Evolutionary conservation across 2,797 vertebrate species (phyloP).

Genomic region (Chaenodraco wilsoni): DNA sequence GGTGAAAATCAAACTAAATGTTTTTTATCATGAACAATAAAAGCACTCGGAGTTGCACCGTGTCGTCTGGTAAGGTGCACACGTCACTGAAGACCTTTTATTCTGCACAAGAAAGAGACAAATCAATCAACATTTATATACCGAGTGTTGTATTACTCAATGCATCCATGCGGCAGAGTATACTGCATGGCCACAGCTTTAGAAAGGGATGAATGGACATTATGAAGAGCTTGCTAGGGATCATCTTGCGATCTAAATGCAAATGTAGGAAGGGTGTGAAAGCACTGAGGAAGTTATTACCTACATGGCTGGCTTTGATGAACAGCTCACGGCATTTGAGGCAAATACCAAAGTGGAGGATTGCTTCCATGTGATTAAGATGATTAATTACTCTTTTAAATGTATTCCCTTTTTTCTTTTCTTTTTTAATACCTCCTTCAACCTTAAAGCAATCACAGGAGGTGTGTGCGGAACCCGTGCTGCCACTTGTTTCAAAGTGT

Average conservation of each 20-base stretch:
- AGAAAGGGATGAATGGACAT: conserved; percentile 67
- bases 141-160: conserved; percentile 37
- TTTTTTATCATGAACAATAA: conserved; percentile 16
- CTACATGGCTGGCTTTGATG: conserved; percentile 82
- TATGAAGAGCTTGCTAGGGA: conserved; percentile 72
- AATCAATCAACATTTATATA: conserved; percentile 60
- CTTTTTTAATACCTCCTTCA: conserved; percentile 31
- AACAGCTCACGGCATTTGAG: conserved; percentile 72
- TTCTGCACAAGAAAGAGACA: conserved; percentile 30
- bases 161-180: conserved; percentile 32
- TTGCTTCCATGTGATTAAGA: conserved; percentile 78
- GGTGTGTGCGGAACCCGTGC: conserved; percentile 37
- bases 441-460: conserved; percentile 56
- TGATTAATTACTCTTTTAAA: conserved; percentile 81
- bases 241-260: conserved; percentile 81
- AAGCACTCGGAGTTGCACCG: conserved; percentile 6
- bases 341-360: conserved; percentile 76
- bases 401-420: conserved; percentile 46
- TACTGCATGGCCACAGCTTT: conserved; percentile 55
- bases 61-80: background rate
- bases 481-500: conserved; percentile 44
- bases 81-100: conserved; percentile 10
- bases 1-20: conserved; percentile 16
- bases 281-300: conserved; percentile 79
- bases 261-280: conserved; percentile 73